phyloP scores from a whole-genome alignment of 2,113 vertebrate genomes.

The Cyprinodon tularosa region DNA sequence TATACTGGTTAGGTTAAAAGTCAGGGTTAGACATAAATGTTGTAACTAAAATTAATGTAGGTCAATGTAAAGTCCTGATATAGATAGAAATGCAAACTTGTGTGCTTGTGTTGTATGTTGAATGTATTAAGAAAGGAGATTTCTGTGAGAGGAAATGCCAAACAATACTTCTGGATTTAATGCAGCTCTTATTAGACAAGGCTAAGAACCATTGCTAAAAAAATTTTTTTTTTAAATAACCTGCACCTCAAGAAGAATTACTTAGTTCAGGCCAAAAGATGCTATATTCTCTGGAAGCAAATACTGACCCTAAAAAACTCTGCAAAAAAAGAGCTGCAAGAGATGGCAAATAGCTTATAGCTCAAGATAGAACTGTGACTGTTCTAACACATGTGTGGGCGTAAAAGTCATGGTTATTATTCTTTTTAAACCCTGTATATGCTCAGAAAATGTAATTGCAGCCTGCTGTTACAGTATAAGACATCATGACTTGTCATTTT shows the following conservation, averaged over 20 bases:
- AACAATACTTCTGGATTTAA: slow-evolving; percentile 61
- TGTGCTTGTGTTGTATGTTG: background rate
- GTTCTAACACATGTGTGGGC: background rate
- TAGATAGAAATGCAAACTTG: background rate
- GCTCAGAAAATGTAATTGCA: background rate
- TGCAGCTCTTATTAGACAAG: slow-evolving; percentile 9
- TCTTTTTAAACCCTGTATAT: background rate
- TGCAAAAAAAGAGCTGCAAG: background rate
- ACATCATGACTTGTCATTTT: background rate
- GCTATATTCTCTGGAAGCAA: slow-evolving; percentile 7
- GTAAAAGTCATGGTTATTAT: background rate
- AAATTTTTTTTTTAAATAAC: too few relatives aligned
- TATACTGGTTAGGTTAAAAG: too few relatives aligned
- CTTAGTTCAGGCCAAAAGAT: background rate
- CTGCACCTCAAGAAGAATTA: slow-evolving; percentile 5
- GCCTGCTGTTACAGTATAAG: background rate
- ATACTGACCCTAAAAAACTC: background rate
- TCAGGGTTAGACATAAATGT: too few relatives aligned
- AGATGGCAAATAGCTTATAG: slow-evolving; percentile 3
- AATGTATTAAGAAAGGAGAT: slow-evolving; percentile 57
- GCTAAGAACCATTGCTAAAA: slow-evolving; percentile 17
- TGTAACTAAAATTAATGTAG: too few relatives aligned
- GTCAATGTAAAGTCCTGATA: too few relatives aligned
- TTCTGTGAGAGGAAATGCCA: slow-evolving; percentile 50
- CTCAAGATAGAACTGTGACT: background rate